Conservation (phyloP, 1,140 invertebrate species). For the Lordiphosa collinella region DNA sequence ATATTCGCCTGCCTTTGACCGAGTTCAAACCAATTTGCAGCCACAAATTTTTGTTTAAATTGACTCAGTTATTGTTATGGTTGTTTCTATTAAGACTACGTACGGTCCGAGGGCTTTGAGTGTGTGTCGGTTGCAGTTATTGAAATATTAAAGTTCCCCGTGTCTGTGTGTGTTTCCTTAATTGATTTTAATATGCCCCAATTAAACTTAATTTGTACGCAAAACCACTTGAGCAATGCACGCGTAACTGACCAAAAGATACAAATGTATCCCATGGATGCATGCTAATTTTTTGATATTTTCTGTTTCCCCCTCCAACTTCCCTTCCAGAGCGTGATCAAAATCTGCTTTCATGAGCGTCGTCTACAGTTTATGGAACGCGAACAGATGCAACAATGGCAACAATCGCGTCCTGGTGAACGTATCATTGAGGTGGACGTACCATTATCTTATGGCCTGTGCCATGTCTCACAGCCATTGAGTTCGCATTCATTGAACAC, state of each 20-base stretch:
- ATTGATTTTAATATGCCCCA: slow-evolving; percentile 78
- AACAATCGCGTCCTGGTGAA: slow-evolving; percentile 91
- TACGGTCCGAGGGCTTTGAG: slow-evolving; percentile 1
- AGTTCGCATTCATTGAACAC: slow-evolving; percentile 86
- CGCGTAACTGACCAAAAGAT: background rate
- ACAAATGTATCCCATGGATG: background rate
- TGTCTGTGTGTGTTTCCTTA: slow-evolving; percentile 41
- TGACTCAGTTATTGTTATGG: slow-evolving; percentile 57
- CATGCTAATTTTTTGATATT: slow-evolving; percentile 2
- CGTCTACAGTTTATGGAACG: slow-evolving; percentile 97
- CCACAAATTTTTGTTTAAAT: slow-evolving; percentile 48
- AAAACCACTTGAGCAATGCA: slow-evolving; percentile 6
- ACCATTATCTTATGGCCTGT: slow-evolving; percentile 94
- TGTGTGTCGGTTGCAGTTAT: background rate
- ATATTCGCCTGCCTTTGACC: slow-evolving; percentile 1
- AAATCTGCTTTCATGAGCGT: slow-evolving; percentile 97
- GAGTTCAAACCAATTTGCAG: slow-evolving; percentile 57
- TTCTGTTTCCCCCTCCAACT: background rate
- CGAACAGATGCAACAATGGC: slow-evolving; percentile 95
- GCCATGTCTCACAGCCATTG: slow-evolving; percentile 88
- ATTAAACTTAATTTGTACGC: slow-evolving; percentile 63
- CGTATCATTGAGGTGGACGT: slow-evolving; percentile 96
- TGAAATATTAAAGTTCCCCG: background rate
- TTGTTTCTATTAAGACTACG: slow-evolving; percentile 47
- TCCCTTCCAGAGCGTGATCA: slow-evolving; percentile 86